Evolutionary conservation across 2,113 vertebrate species (phyloP).

Genomic region (Ia io): DNA sequence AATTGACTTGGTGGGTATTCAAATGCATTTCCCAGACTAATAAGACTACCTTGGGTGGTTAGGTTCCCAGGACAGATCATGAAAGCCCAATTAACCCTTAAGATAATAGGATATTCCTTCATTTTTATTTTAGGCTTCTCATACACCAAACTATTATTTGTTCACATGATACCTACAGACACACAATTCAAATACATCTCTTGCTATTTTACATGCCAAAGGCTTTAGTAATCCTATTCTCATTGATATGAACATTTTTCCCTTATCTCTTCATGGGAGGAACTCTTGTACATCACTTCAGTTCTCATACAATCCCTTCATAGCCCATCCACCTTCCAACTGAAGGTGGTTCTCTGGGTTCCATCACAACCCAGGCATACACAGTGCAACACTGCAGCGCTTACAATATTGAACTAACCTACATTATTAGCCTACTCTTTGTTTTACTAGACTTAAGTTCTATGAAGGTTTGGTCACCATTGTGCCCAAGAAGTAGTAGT

Average conservation of each 20-base stretch:
- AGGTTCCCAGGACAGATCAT: not conserved
- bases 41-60: not conserved
- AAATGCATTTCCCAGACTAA: not conserved
- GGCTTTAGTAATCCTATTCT: not conserved
- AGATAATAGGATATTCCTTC: not conserved
- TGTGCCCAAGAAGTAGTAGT: not conserved
- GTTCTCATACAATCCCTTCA: not conserved
- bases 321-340: not conserved
- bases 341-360: not conserved
- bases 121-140: not conserved
- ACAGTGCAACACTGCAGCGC: not conserved
- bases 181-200: not conserved
- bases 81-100: not conserved
- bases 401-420: not conserved
- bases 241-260: not conserved
- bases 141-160: not conserved
- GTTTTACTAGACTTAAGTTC: not conserved
- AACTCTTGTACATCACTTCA: not conserved
- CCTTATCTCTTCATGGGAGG: not conserved
- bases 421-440: not conserved
- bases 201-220: not conserved
- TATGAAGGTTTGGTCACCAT: not conserved
- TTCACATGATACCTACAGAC: not conserved
- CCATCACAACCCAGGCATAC: not conserved
- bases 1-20: not conserved